Evolutionary conservation across 2,113 vertebrate genomes (phyloP), one percentile per base, ranked within the genome.

Genomic region (Todiramphus chloris): DNA sequence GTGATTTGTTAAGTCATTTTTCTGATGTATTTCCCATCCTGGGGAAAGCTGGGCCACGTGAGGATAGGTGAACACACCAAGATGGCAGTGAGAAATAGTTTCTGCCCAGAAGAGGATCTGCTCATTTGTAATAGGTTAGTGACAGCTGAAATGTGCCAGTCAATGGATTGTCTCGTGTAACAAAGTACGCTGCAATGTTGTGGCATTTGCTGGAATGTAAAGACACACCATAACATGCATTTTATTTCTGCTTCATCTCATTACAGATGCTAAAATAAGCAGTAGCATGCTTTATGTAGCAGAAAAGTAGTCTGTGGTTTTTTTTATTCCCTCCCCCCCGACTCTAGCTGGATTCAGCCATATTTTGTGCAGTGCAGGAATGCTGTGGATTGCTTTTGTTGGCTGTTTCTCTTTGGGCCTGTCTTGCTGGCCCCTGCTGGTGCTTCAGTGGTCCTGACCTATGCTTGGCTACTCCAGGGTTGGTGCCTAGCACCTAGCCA

Each of bases 221-320:
- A 89, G 66, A 35, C 85, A 66, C 53, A 28, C 56, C 69, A 27
- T 50, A 84, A 89, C 2, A 10, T 15, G 17, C 51, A 41, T 89
- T 95, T 90, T 79, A 76, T 92, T 88, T 95, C 87, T 90, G 73
- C 80, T 94, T 58, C 66, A 28, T 41, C 88, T 90, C 62, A 24
- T 82, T 69, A 77, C 64, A 66, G 79, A 90, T 58, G 83, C 58
- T 94, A 73, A 95, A 96, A 93, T 68, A 92, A 93, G 73, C 76
- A 90, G 51, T 73, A 46, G 39, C n/a, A 5, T 18, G 62, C 55
- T 96, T 90, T 90, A 82, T 82, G 85, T 33, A 89, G 82, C 88
- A 93, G 91, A 93, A 96, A 93, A 96, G 30, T 44, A 91, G 69
- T 8, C 73, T 87, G 68, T 93, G 82, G 82, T 18, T 63, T 93